Percentiles rank a stretch among this genome's conserved stretches.
These are phyloP conservation scores for Polypedilum pembai DNA, from an alignment of 1,140 invertebrate species.

Conservation along the genomic window DNA sequence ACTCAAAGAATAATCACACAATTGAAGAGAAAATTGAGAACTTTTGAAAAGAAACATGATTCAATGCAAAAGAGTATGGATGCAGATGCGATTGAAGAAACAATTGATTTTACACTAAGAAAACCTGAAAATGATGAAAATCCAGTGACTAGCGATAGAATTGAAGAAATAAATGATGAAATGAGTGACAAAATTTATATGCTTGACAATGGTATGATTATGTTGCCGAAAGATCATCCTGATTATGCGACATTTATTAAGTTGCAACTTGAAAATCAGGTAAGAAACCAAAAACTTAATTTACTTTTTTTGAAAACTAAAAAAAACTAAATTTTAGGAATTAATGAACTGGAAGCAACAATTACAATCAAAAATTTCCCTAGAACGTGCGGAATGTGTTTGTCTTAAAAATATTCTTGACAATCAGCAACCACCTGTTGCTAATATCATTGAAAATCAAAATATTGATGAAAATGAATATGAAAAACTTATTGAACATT, in stretches of 20 bases:
- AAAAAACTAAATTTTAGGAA: constrained; percentile 40
- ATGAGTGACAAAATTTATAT: constrained; percentile 45
- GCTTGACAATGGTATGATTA: constrained; percentile 40
- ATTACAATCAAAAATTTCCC: constrained; percentile 55
- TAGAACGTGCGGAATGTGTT: constrained; percentile 59
- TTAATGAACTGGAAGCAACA: constrained; percentile 55
- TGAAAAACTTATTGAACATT: constrained; percentile 44
- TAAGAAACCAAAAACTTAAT: neutral
- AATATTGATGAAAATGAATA: constrained; percentile 45
- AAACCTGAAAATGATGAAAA: constrained; percentile 40
- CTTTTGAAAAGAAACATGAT: constrained; percentile 60
- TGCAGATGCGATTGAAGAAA: constrained; percentile 45
- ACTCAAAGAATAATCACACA: constrained; percentile 91
- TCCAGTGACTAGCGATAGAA: neutral
- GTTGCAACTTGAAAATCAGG: constrained; percentile 55
- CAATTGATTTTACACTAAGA: constrained; percentile 3
- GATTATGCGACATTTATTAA: constrained; percentile 51
- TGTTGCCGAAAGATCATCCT: constrained; percentile 40
- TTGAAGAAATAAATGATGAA: neutral
- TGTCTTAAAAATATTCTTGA: constrained; percentile 49
- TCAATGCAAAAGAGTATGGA: constrained; percentile 46
- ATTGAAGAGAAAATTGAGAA: constrained; percentile 67
- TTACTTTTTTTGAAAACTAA: no score
- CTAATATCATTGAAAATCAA: constrained; percentile 41
- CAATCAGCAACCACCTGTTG: neutral